These are phyloP conservation scores for Poeciliopsis prolifica DNA, from an alignment of 2,113 vertebrate species.

Conservation along the genomic window DNA sequence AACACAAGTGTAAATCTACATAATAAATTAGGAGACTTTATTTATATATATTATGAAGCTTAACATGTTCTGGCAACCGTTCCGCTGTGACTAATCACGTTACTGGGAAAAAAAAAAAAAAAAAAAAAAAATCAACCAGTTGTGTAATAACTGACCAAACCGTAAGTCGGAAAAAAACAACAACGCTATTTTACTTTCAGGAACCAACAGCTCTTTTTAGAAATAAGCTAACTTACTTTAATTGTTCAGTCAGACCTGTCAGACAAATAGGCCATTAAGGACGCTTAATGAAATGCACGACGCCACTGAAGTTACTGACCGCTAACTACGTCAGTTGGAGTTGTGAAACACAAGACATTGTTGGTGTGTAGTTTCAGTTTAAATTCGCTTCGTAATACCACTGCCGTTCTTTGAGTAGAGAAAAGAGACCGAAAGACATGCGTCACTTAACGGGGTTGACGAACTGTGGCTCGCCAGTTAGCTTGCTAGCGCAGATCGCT, in stretches of 20 bases:
- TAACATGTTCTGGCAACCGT: no score
- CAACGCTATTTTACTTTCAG: no score
- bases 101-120: no score
- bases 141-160: conserved; percentile 38
- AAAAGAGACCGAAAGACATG: not conserved
- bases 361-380: not conserved
- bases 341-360: not conserved
- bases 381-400: not conserved
- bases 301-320: not conserved
- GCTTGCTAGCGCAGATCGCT: conserved; percentile 4
- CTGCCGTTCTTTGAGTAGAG: not conserved
- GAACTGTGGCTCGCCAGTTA: not conserved
- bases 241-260: not conserved
- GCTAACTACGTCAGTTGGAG: not conserved
- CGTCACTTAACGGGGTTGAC: not conserved
- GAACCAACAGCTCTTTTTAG: no score
- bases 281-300: not conserved
- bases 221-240: not conserved
- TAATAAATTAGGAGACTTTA: no score
- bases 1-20: no score
- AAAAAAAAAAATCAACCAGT: not conserved
- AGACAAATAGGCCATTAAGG: not conserved
- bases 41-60: no score
- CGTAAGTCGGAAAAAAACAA: conserved; percentile 2
- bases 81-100: no score